phyloP scores from a whole-genome alignment of 2,888 invertebrate genomes.

The Macaria liturata region DNA sequence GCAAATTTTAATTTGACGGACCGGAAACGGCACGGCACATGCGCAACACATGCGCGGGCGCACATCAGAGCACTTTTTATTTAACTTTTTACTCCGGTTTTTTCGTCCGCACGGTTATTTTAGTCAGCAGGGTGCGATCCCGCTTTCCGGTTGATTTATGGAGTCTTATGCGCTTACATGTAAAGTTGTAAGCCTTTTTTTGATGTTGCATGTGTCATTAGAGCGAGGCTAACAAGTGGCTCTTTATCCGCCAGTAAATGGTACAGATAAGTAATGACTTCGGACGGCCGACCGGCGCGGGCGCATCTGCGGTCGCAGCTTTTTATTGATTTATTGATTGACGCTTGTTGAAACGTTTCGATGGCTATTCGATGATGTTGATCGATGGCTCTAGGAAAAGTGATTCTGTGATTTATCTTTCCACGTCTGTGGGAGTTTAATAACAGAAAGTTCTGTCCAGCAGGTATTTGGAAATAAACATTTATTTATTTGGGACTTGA shows the following conservation, averaged over 20 bases:
- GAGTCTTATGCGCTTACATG: slow-evolving; percentile 38
- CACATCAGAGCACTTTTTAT: slow-evolving; percentile 70
- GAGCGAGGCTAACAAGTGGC: slow-evolving; percentile 54
- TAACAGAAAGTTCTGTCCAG: slow-evolving; percentile 16
- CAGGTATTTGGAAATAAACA: slow-evolving; percentile 16
- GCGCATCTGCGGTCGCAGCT: slow-evolving; percentile 55
- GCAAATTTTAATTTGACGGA: slow-evolving; percentile 65
- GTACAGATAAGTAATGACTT: slow-evolving; percentile 64
- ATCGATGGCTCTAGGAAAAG: slow-evolving; percentile 32
- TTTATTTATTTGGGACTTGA: not conserved
- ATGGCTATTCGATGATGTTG: slow-evolving; percentile 28
- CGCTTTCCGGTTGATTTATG: slow-evolving; percentile 66
- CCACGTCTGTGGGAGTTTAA: slow-evolving; percentile 11
- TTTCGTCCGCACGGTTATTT: slow-evolving; percentile 63
- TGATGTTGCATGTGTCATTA: slow-evolving; percentile 50
- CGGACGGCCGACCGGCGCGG: slow-evolving; percentile 36
- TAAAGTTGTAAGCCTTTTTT: slow-evolving; percentile 26
- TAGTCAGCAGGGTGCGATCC: slow-evolving; percentile 52
- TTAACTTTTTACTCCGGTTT: slow-evolving; percentile 55
- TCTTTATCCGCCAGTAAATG: slow-evolving; percentile 58
- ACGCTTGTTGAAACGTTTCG: slow-evolving; percentile 54
- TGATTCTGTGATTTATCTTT: slow-evolving; percentile 34
- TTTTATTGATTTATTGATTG: slow-evolving; percentile 65
- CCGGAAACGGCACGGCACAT: slow-evolving; percentile 77
- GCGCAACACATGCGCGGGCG: slow-evolving; percentile 71